Conservation (phyloP, 2,888 invertebrate genomes). For the Caenorhabditis sinica region DNA sequence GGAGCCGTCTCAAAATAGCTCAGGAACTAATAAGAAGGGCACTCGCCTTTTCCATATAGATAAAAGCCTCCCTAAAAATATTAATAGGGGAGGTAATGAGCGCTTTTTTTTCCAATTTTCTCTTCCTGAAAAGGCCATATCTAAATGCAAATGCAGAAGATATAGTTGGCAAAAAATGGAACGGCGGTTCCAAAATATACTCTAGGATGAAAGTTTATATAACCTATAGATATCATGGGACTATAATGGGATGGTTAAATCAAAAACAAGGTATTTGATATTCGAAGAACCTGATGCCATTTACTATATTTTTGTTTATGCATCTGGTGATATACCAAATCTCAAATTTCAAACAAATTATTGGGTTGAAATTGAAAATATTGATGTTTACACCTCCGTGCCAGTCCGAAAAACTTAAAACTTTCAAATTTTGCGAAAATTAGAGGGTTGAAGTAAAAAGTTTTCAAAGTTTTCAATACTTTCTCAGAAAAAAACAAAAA, state of each 20-base stretch:
- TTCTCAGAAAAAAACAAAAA: not conserved
- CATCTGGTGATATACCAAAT: slow-evolving; percentile 8
- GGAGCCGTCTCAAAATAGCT: not conserved
- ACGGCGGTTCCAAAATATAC: slow-evolving; percentile 8
- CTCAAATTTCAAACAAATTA: slow-evolving; percentile 23
- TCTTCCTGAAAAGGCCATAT: not conserved
- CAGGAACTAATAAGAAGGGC: slow-evolving; percentile 8
- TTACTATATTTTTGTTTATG: too few relatives aligned
- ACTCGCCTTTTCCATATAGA: slow-evolving; percentile 7
- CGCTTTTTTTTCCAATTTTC: not conserved
- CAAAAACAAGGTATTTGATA: not conserved
- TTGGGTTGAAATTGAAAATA: not conserved
- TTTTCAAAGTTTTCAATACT: not conserved
- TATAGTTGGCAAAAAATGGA: not conserved
- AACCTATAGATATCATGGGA: too few relatives aligned
- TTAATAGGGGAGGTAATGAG: slow-evolving; percentile 25
- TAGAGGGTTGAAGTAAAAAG: not conserved
- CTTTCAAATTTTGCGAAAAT: not conserved
- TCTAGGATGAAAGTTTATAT: not conserved
- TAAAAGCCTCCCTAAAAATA: slow-evolving; percentile 3
- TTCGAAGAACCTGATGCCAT: slow-evolving; percentile 9
- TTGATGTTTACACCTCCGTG: slow-evolving; percentile 14
- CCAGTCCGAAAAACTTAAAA: not conserved
- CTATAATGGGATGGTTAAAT: slow-evolving; percentile 8
- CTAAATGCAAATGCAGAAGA: slow-evolving; percentile 20